Conservation (phyloP, 2,113 vertebrate genomes). For the Odontesthes bonariensis region DNA sequence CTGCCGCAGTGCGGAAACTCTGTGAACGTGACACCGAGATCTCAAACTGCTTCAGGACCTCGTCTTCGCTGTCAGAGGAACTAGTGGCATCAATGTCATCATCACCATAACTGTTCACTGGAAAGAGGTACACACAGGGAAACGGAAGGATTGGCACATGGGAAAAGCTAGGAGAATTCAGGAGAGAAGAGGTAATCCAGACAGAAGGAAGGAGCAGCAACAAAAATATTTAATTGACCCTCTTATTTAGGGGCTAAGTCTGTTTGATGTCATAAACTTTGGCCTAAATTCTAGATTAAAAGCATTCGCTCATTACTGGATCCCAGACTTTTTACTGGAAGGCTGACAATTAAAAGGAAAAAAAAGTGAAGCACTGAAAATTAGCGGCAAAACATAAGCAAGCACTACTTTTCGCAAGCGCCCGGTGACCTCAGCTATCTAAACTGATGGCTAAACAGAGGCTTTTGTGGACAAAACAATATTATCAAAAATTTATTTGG, state of each 20-base stretch:
- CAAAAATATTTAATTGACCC: too few species aligned
- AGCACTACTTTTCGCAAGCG: too few species aligned
- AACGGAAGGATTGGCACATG: conserved; percentile 24
- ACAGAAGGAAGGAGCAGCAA: background rate
- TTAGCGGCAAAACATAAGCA: too few species aligned
- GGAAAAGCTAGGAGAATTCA: conserved; percentile 30
- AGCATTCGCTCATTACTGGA: too few species aligned
- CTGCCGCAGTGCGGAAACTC: conserved; percentile 74
- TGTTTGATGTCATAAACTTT: background rate
- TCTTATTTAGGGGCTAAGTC: too few species aligned
- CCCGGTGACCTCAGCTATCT: too few species aligned
- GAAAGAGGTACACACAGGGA: conserved; percentile 28
- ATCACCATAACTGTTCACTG: conserved; percentile 84
- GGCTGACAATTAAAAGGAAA: too few species aligned
- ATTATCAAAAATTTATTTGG: too few species aligned
- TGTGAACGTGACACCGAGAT: conserved; percentile 86
- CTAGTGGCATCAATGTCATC: conserved; percentile 78
- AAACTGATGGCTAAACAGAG: too few species aligned
- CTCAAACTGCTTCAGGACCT: conserved; percentile 88
- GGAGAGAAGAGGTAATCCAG: conserved; percentile 35
- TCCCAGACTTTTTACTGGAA: too few species aligned
- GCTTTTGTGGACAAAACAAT: too few species aligned
- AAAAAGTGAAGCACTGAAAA: too few species aligned
- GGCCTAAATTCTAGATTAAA: background rate
- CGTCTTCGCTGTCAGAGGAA: conserved; percentile 85